These are phyloP conservation scores for Hypercompe scribonia DNA, from an alignment of 2,888 invertebrate genomes.

Conservation along the genomic window DNA sequence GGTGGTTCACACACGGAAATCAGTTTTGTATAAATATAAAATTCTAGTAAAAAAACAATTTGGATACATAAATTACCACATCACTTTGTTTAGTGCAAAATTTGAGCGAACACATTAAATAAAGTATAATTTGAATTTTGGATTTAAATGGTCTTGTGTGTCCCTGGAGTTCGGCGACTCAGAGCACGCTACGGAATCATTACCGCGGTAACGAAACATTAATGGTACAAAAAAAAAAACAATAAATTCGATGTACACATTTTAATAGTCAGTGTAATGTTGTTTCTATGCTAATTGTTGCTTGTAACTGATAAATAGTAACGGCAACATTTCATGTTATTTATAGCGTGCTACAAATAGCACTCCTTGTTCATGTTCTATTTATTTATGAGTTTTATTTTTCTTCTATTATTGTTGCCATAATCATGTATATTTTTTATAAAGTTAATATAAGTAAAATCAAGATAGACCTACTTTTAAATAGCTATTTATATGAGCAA, in stretches of 20 bases:
- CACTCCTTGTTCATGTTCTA: slow-evolving; percentile 15
- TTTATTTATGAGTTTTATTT: slow-evolving; percentile 12
- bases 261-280: slow-evolving; percentile 27
- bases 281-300: slow-evolving; percentile 34
- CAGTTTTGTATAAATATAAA: not conserved
- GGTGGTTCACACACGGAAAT: no score
- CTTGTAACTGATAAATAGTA: slow-evolving; percentile 25
- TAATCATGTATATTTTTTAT: not conserved
- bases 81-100: not conserved
- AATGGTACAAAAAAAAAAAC: slow-evolving; percentile 12
- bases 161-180: slow-evolving; percentile 14
- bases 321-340: slow-evolving; percentile 15
- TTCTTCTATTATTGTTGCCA: slow-evolving; percentile 7
- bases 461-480: not conserved
- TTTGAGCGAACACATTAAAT: not conserved
- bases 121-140: not conserved
- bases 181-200: slow-evolving; percentile 31
- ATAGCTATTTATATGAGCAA: not conserved
- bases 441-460: not conserved
- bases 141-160: slow-evolving; percentile 12
- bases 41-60: not conserved
- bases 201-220: slow-evolving; percentile 11
- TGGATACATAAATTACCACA: not conserved
- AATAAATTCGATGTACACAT: slow-evolving; percentile 24
- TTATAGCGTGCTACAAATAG: slow-evolving; percentile 24